phyloP scores from a whole-genome alignment of 2,888 invertebrate genomes.

The Danaus chrysippus region DNA sequence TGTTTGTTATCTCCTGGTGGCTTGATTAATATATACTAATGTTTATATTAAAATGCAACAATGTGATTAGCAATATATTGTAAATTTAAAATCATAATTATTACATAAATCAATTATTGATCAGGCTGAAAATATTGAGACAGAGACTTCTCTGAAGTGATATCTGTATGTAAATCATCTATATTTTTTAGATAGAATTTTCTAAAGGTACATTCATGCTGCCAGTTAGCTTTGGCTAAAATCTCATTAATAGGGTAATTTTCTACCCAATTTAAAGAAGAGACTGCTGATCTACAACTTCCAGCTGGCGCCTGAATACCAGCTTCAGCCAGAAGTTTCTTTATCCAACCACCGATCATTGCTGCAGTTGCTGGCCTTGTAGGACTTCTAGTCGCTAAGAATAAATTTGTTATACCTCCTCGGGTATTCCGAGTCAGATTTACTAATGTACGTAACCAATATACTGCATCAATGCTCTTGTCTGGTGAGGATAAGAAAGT shows the following conservation, averaged over 20 bases:
- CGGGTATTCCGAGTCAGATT: constrained; percentile 7
- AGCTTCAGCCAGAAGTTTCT: constrained; percentile 16
- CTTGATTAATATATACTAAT: too few species aligned
- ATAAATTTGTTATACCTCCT: constrained; percentile 21
- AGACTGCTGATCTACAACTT: constrained; percentile 25
- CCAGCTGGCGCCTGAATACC: constrained; percentile 24
- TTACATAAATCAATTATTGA: too few species aligned
- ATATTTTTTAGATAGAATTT: too few species aligned
- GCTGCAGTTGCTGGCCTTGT: constrained; percentile 20
- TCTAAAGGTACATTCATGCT: too few species aligned
- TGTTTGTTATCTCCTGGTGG: too few species aligned
- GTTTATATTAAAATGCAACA: too few species aligned
- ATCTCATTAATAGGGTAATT: constrained; percentile 27
- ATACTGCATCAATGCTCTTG: constrained; percentile 20
- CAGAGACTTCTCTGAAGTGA: too few species aligned
- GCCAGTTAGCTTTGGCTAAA: too few species aligned
- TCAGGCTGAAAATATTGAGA: too few species aligned
- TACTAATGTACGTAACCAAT: constrained; percentile 19
- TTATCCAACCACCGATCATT: constrained; percentile 22
- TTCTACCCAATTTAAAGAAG: constrained; percentile 26
- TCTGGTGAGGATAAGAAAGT: constrained; percentile 18
- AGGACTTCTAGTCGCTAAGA: constrained; percentile 18
- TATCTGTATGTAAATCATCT: too few species aligned
- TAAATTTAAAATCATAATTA: too few species aligned
- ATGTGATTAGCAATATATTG: too few species aligned